phyloP scores from a whole-genome alignment of 2,113 vertebrate species.

The Myocastor coypus region DNA sequence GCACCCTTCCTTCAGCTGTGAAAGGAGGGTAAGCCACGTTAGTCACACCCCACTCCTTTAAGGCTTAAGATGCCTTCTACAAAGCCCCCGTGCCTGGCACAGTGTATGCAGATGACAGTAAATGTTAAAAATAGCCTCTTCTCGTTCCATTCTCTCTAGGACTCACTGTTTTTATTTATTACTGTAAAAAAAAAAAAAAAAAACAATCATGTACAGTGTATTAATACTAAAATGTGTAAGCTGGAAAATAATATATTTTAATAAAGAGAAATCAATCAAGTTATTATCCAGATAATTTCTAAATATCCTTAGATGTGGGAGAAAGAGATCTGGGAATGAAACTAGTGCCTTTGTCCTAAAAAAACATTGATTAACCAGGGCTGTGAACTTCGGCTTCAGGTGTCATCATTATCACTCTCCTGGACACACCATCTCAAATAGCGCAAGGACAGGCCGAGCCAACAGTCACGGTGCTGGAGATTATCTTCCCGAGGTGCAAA shows the following conservation, averaged over 20 bases:
- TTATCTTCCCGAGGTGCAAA: background rate
- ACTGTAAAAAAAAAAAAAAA: background rate
- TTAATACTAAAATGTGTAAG: conserved; percentile 28
- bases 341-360: background rate
- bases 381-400: conserved; percentile 30
- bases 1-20: background rate
- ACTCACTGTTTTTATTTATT: background rate
- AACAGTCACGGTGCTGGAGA: background rate
- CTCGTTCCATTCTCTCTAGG: background rate
- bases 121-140: background rate
- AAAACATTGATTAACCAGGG: background rate
- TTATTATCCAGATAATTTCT: conserved; percentile 18
- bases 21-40: background rate
- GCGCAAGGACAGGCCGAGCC: background rate
- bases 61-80: background rate
- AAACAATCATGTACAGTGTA: background rate
- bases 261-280: background rate
- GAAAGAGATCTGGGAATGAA: background rate
- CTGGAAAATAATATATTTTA: background rate
- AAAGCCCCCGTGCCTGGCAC: background rate
- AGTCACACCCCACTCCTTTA: background rate
- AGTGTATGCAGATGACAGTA: fast-evolving
- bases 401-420: background rate
- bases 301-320: background rate
- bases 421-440: background rate